Conservation (phyloP, 2,888 invertebrate genomes). For the Rhabditoides inermis region DNA sequence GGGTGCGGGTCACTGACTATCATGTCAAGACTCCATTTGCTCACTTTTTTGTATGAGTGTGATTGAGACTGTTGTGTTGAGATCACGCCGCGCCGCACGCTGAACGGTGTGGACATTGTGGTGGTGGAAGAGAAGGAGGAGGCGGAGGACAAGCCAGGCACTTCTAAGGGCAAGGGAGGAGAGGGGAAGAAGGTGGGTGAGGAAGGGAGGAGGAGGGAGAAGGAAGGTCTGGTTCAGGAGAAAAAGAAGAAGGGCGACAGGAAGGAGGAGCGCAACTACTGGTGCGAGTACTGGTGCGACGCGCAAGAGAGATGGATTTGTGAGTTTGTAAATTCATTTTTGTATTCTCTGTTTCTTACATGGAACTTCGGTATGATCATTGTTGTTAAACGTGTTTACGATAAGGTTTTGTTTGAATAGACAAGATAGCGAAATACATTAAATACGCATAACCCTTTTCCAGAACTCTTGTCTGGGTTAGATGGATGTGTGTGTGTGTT, state of each 20-base stretch:
- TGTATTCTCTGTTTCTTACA: too few relatives aligned
- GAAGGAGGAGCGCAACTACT: slow-evolving; percentile 23
- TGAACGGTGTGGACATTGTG: too few relatives aligned
- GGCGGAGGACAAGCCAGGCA: slow-evolving; percentile 4
- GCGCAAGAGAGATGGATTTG: slow-evolving; percentile 25
- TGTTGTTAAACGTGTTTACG: neutral
- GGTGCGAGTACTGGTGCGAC: slow-evolving; percentile 34
- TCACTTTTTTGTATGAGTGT: too few relatives aligned
- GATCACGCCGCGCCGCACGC: too few relatives aligned
- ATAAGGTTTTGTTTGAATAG: neutral
- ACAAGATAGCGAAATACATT: neutral
- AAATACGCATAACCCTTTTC: neutral
- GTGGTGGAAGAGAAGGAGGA: slow-evolving; percentile 10
- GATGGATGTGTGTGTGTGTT: neutral
- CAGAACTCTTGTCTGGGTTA: too few relatives aligned
- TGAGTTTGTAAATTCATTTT: too few relatives aligned
- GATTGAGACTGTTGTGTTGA: too few relatives aligned
- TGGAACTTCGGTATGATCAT: too few relatives aligned
- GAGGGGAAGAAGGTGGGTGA: neutral
- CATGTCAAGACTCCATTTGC: too few relatives aligned
- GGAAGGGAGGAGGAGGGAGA: neutral
- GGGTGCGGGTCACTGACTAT: too few relatives aligned
- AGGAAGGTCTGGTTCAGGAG: slow-evolving; percentile 1
- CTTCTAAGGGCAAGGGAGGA: neutral
- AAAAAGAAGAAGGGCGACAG: slow-evolving; percentile 2